Base-by-base conservation (phyloP, 2,797 vertebrate species). In the Aratinga solstitialis region DNA sequence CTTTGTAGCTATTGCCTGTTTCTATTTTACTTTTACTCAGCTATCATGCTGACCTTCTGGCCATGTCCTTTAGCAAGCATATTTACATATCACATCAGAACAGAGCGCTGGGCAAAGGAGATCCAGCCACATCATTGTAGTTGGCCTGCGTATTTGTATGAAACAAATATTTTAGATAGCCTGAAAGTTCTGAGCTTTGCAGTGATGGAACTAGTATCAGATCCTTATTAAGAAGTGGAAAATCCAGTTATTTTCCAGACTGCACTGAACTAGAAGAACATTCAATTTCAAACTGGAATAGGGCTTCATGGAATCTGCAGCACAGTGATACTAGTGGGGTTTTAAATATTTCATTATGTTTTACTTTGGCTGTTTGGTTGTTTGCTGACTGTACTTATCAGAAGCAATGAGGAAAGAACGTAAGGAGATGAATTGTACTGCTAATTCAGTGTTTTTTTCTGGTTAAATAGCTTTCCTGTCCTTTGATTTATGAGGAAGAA, bases 391-490 rank as follows among this genome's bases (percentile, higher is more conserved):
- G 38, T 53, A 34, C 59, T 75, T 89, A 89, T 68, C 56, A 80
- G 87, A 92, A 83, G 61, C 34, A 72, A 62, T 27, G 50, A 89
- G 53, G 48, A 80, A 94, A 95, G 42, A 89, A 23, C 3, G 1
- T 48, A 88, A 95, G 54, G 21, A 53, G 1, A 48, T 79, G 77
- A 94, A 92, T 63, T 90, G 77, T 93, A 62, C 81, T 63, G 78
- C 75, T 90, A 96, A 92, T 84, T 94, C 79, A 91, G 5, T 80
- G 43, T 86, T 93, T 92, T 79, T 92, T 96, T 92, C 54, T 8
- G 29, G 83, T 94, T 90, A 93, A 76, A 96, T 90, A 94, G 59
- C 84, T 76, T 96, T 96, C 89, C 94, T 88, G 76, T 92, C 84
- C 82, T 92, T 94, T 96, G 76, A 75, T 94, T 92, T 93, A 43